A percentile compares a stretch with the other conserved stretches of the same genome.
Conservation (phyloP, 1,140 invertebrate genomes). For the Brachionus manjavacas region DNA sequence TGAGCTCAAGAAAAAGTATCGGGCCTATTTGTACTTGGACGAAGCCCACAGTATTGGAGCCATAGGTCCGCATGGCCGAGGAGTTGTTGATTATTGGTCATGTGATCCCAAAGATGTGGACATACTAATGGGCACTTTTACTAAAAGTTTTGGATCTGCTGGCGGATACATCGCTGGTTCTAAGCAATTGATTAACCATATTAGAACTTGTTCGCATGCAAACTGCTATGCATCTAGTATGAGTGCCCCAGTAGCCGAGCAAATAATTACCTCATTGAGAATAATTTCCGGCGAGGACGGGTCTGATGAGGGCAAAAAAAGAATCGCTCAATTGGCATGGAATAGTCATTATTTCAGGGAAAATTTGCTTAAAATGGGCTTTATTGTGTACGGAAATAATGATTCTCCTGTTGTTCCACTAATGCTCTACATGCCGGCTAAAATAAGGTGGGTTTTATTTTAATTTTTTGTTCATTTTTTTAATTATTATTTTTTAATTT, state of each 20-base stretch:
- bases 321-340: conserved; percentile 71
- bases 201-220: conserved; percentile 77
- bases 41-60: conserved; percentile 95
- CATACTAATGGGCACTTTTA: conserved; percentile 93
- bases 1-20: conserved; percentile 85
- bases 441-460: conserved; percentile 68
- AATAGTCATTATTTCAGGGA: conserved; percentile 83
- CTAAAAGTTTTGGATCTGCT: conserved; percentile 88
- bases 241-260: conserved; percentile 80
- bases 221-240: conserved; percentile 80
- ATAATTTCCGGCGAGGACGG: conserved; percentile 83
- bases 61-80: conserved; percentile 77
- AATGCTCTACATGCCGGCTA: conserved; percentile 85
- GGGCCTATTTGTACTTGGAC: conserved; percentile 83
- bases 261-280: conserved; percentile 80
- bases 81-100: conserved; percentile 78
- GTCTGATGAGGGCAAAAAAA: conserved; percentile 63
- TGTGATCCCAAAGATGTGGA: conserved; percentile 84
- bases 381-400: conserved; percentile 88
- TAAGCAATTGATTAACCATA: conserved; percentile 74
- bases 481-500: neutral
- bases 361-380: conserved; percentile 79
- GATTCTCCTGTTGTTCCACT: conserved; percentile 95
- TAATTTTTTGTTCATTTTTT: neutral
- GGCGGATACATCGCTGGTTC: conserved; percentile 94